phyloP scores from a whole-genome alignment of 2,888 invertebrate species.

The Arge pagana region DNA sequence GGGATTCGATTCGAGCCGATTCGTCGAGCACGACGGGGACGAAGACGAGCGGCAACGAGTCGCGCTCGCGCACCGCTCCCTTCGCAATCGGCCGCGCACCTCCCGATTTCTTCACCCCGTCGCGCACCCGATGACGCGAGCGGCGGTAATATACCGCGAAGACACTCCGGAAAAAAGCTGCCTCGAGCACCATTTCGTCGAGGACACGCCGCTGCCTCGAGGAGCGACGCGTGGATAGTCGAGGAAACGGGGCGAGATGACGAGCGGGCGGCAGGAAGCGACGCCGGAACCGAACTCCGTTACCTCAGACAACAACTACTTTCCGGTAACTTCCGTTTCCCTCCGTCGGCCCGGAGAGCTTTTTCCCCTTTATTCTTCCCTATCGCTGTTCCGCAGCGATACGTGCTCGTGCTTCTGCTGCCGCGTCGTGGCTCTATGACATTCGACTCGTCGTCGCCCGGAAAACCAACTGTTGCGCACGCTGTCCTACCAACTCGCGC shows the following conservation, averaged over 20 bases:
- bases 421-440: no score
- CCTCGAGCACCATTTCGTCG: neutral
- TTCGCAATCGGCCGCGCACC: no score
- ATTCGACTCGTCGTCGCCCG: constrained; percentile 32
- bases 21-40: neutral
- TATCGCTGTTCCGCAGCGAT: no score
- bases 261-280: constrained; percentile 41
- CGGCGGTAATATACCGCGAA: no score
- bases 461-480: constrained; percentile 54
- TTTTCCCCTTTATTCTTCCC: neutral
- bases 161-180: neutral
- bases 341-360: constrained; percentile 31
- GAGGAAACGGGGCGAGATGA: no score
- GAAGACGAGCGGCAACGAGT: neutral
- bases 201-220: no score
- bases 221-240: no score
- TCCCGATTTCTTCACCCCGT: no score
- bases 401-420: no score
- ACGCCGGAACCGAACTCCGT: constrained; percentile 48
- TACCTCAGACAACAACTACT: constrained; percentile 47
- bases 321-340: constrained; percentile 46
- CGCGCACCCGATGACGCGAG: no score
- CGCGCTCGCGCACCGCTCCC: no score
- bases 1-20: no score
- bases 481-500: constrained; percentile 52